A percentile compares a stretch with the other conserved stretches of the same genome.
Conservation (phyloP, 2,888 invertebrate species). For the Rhogogaster chlorosoma region DNA sequence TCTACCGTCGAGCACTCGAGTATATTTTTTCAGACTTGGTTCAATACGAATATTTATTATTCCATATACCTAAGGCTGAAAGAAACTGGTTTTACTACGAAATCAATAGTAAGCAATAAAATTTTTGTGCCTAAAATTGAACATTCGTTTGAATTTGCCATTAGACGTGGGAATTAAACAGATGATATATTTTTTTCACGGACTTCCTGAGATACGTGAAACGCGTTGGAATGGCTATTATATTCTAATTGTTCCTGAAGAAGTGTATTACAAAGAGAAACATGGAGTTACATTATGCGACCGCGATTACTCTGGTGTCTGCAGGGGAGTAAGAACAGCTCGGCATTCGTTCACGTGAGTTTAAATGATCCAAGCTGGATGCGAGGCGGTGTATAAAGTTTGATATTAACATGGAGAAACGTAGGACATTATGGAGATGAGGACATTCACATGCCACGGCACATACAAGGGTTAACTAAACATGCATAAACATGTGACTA, state of each 20-base stretch:
- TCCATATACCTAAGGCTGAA: not conserved
- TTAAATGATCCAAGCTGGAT: conserved; percentile 31
- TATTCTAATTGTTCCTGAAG: not conserved
- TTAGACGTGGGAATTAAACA: no score
- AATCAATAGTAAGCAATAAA: not conserved
- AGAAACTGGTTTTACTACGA: not conserved
- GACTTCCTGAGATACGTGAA: not conserved
- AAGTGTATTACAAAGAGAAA: not conserved
- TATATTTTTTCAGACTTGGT: not conserved
- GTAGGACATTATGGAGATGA: conserved; percentile 61
- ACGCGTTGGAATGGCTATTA: not conserved
- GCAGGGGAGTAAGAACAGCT: not conserved
- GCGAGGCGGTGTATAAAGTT: conserved; percentile 60
- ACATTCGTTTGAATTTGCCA: not conserved
- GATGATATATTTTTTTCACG: not conserved
- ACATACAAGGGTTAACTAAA: conserved; percentile 48
- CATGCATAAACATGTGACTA: conserved; percentile 49
- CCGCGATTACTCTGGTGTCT: not conserved
- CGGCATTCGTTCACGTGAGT: conserved; percentile 8
- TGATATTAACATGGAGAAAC: conserved; percentile 59
- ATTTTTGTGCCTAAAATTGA: not conserved
- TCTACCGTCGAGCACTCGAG: conserved; percentile 5
- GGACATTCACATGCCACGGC: conserved; percentile 60
- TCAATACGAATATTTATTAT: not conserved
- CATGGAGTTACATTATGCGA: conserved; percentile 7